These are phyloP conservation scores for Campoplex nolae DNA, from an alignment of 2,888 invertebrate genomes.

Conservation along the genomic window DNA sequence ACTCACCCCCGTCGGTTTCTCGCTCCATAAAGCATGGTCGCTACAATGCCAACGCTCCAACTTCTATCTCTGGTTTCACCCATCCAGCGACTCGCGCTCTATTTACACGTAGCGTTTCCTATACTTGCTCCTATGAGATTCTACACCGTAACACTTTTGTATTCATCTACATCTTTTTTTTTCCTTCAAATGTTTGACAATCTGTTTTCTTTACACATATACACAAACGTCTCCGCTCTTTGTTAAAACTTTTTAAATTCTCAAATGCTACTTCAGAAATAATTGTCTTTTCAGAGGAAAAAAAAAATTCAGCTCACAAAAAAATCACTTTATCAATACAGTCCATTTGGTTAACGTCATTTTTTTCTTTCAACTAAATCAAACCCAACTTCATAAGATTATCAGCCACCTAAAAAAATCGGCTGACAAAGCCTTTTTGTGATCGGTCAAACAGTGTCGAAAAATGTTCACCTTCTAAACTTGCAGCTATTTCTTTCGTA, in stretches of 20 bases:
- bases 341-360: no score
- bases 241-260: no score
- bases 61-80: constrained; percentile 48
- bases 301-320: neutral
- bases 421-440: no score
- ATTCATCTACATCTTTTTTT: constrained; percentile 21
- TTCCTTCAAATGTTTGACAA: neutral
- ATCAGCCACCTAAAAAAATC: no score
- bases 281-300: neutral
- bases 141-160: constrained; percentile 25
- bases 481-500: no score
- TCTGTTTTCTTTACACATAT: constrained; percentile 13
- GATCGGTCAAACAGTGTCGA: no score
- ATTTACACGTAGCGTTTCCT: constrained; percentile 23
- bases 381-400: no score
- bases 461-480: no score
- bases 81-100: constrained; percentile 25
- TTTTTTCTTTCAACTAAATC: no score
- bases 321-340: neutral
- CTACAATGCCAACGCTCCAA: constrained; percentile 65
- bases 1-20: constrained; percentile 59
- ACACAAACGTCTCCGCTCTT: no score
- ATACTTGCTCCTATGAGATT: constrained; percentile 25
- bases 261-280: neutral
- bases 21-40: constrained; percentile 66